phyloP scores from a whole-genome alignment of 2,797 vertebrate species.

The Sebastes vulpes region DNA sequence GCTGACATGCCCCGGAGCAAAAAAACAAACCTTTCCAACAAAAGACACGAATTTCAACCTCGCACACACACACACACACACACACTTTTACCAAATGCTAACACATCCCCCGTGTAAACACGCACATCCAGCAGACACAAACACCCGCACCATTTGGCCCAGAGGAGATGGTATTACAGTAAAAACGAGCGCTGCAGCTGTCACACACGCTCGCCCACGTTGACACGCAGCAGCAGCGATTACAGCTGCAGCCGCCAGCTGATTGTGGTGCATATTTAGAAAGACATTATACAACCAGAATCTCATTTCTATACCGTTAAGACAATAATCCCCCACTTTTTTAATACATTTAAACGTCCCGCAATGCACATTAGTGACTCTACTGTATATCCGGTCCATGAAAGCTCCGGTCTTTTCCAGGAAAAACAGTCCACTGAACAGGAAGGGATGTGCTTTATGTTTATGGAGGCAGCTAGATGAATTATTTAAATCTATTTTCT shows the following conservation, averaged over 20 bases:
- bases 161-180: not conserved
- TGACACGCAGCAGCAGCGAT: not conserved
- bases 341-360: not conserved
- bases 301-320: not conserved
- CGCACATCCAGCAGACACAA: not conserved
- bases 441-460: constrained; percentile 13
- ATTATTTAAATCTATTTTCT: constrained; percentile 16
- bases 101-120: not conserved
- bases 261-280: constrained; percentile 10
- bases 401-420: not conserved
- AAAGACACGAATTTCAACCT: not conserved
- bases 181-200: constrained; percentile 29
- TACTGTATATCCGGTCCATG: not conserved
- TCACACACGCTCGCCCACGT: not conserved
- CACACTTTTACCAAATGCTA: not conserved
- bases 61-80: not conserved
- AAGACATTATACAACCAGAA: constrained; percentile 5
- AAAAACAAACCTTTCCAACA: not conserved
- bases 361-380: not conserved
- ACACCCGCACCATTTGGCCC: not conserved
- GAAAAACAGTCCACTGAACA: not conserved
- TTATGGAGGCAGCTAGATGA: not conserved
- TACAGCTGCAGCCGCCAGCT: constrained; percentile 23
- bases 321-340: constrained; percentile 22
- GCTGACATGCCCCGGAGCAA: constrained; percentile 9